Evolutionary conservation across 2,113 vertebrate genomes (phyloP).

Genomic region (Marmota flaviventris): DNA sequence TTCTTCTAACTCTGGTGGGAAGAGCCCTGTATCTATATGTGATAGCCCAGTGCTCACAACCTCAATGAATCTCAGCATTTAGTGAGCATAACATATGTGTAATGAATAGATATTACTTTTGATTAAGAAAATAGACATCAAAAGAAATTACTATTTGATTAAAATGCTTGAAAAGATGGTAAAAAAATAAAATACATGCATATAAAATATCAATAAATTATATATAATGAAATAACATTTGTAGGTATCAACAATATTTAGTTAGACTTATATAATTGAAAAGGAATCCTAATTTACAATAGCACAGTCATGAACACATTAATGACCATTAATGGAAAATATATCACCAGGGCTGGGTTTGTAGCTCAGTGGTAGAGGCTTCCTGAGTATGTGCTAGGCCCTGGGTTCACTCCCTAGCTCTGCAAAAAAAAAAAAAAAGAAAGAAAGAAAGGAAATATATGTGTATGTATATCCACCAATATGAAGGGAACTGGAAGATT

Average conservation of each 20-base stretch:
- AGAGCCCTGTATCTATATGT: background rate
- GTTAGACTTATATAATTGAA: constrained; percentile 11
- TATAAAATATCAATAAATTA: background rate
- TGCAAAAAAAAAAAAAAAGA: too few relatives aligned
- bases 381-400: background rate
- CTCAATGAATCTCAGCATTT: background rate
- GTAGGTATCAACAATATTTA: background rate
- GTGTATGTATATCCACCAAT: background rate
- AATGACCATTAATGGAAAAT: background rate
- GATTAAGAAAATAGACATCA: constrained; percentile 54
- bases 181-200: background rate
- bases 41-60: background rate
- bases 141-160: background rate
- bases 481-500: background rate
- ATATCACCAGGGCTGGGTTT: background rate
- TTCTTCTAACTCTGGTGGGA: background rate
- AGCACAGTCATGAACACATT: background rate
- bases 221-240: background rate
- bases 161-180: constrained; percentile 17
- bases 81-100: background rate
- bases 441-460: too few relatives aligned
- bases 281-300: background rate
- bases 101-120: background rate
- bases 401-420: background rate
- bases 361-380: background rate